Evolutionary conservation across 2,888 invertebrate genomes (phyloP), one percentile per base, ranked within the genome.

Genomic region (Leucania comma): DNA sequence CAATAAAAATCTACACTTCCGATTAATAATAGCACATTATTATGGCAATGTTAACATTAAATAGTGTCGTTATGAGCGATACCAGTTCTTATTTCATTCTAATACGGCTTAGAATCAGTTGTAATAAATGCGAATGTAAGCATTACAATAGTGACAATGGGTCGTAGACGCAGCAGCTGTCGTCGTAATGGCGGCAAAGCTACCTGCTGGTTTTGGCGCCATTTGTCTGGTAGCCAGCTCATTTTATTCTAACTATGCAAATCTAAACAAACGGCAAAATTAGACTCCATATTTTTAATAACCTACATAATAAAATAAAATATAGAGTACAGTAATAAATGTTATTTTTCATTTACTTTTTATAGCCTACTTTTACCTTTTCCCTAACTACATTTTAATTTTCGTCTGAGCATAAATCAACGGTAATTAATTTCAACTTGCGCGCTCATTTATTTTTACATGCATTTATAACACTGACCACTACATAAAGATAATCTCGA

Each of bases 151-250:
- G 72, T 85, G 83, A 89, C 90, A 91, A 89, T 90, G 68, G 89
- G 87, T 90, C 90, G 89, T 81, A 79, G 80, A 82, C 75, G 81
- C 75, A 89, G 91, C 92, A 92, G 91, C 92, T 92, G 92, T 89
- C 86, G 85, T 82, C 82, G 86, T 86, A 87, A 85, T 87, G 86
- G 88, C 78, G 70, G 81, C 63, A 66, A 65, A 71, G 68, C 71
- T 82, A 66, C 69, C 77, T 72, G 62, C 38, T 62, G 22, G 65
- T 67, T 85, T 85, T 82, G 85, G 83, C 85, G 85, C 85, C 85
- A 82, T 82, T 84, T 84, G 66, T 64, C 57, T 51, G 32, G 56
- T 29, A 29, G 3, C 29, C 50, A 58, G 56, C n/a, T 51, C 51
- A 53, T 66, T 73, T 61, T 64, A 56, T n/a, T 64, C 20, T 26